phyloP scores from a whole-genome alignment of 2,888 invertebrate species.

The Periphyllus acericola region DNA sequence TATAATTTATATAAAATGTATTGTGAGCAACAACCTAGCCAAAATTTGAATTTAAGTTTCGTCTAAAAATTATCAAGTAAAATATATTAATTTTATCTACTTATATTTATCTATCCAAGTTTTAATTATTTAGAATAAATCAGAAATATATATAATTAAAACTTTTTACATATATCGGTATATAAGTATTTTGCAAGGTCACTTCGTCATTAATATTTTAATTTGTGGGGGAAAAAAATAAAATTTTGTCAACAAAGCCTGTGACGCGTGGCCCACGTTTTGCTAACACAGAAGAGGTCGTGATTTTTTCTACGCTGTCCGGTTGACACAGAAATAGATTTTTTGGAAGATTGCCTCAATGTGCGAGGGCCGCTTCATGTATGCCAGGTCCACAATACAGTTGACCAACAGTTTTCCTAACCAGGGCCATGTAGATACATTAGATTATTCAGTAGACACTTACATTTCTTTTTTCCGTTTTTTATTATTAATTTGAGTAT shows the following conservation, averaged over 20 bases:
- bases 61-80: neutral
- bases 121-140: neutral
- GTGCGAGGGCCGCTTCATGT: slow-evolving; percentile 46
- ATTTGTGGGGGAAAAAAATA: slow-evolving; percentile 38
- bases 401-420: slow-evolving; percentile 62
- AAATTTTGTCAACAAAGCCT: slow-evolving; percentile 58
- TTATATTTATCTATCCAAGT: no score
- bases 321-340: slow-evolving; percentile 62
- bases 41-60: neutral
- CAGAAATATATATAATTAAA: neutral
- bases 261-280: slow-evolving; percentile 55
- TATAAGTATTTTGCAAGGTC: slow-evolving; percentile 26
- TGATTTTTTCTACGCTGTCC: slow-evolving; percentile 52
- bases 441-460: slow-evolving; percentile 25
- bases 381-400: slow-evolving; percentile 59
- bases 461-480: neutral
- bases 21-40: neutral
- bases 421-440: slow-evolving; percentile 58
- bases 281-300: slow-evolving; percentile 57
- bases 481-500: neutral
- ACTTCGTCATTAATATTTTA: slow-evolving; percentile 36
- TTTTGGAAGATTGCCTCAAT: slow-evolving; percentile 61
- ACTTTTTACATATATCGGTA: neutral
- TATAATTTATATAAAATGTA: neutral
- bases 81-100: neutral